Conservation (phyloP, 92 coral and sea anemone species). For the Hydrozoanthus gracilis region DNA sequence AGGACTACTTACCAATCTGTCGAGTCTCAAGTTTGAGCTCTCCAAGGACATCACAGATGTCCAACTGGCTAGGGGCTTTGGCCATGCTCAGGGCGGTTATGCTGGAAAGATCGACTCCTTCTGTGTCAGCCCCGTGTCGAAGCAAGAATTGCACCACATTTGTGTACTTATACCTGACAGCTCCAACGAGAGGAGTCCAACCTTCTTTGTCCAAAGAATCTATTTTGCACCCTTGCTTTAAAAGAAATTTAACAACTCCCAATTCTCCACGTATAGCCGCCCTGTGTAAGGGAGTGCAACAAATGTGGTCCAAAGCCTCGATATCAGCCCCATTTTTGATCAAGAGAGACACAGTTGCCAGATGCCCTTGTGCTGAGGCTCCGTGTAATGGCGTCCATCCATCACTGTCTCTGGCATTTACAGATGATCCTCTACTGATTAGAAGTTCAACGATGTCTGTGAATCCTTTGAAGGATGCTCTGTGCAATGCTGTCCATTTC, state of each 20-base stretch:
- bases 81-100: neutral
- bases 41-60: neutral
- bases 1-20: neutral
- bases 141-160: neutral
- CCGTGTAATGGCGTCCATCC: neutral
- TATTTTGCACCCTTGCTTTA: neutral
- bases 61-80: neutral
- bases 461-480: constrained; percentile 5
- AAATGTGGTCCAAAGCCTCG: neutral
- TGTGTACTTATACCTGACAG: neutral
- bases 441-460: constrained; percentile 14
- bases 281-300: neutral
- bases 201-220: constrained; percentile 1
- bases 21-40: neutral
- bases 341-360: neutral
- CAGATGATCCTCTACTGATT: neutral
- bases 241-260: neutral
- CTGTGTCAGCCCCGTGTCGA: neutral
- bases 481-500: constrained; percentile 10
- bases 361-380: constrained; percentile 16
- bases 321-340: constrained; percentile 1
- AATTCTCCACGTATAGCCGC: constrained; percentile 10
- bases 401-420: neutral
- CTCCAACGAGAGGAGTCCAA: constrained; percentile 18
- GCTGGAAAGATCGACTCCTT: too few species aligned